Evolutionary conservation across 2,888 invertebrate species (phyloP).

Genomic region (Tenthredo scrophulariae): DNA sequence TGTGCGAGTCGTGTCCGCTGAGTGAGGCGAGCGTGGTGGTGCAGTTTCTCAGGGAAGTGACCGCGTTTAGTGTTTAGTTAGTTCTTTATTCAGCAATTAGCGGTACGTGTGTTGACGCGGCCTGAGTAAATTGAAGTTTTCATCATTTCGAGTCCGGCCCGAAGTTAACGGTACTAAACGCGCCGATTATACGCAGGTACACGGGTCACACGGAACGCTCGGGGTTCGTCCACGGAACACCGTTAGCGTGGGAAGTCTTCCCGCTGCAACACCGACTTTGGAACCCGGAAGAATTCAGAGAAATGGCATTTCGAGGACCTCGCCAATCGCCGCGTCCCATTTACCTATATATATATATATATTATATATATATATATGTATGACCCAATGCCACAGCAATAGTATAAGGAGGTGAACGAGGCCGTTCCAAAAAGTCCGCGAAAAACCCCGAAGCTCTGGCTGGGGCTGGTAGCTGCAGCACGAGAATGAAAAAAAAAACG

Average conservation of each 20-base stretch:
- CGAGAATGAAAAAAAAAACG: not conserved
- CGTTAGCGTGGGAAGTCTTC: constrained; percentile 49
- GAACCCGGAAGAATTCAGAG: constrained; percentile 35
- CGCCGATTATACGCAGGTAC: constrained; percentile 50
- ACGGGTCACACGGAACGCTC: constrained; percentile 46
- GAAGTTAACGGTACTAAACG: constrained; percentile 51
- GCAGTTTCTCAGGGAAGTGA: constrained; percentile 53
- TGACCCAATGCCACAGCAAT: not conserved
- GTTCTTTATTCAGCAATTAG: constrained; percentile 52
- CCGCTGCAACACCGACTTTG: constrained; percentile 11
- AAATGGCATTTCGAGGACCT: not conserved
- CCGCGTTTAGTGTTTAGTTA: constrained; percentile 48
- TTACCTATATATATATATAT: not conserved
- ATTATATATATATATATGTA: not conserved
- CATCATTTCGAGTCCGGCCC: constrained; percentile 51
- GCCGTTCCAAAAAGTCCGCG: not conserved
- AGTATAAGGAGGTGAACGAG: not conserved
- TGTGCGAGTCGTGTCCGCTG: constrained; percentile 28
- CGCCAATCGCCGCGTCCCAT: not conserved
- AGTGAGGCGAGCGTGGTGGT: constrained; percentile 1
- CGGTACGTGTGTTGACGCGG: constrained; percentile 46
- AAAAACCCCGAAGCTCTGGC: not conserved
- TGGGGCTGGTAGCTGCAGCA: not conserved
- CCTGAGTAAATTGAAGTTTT: constrained; percentile 48
- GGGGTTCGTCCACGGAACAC: constrained; percentile 28